phyloP scores from a whole-genome alignment of 2,888 invertebrate genomes.

The Dendrolimus pini region DNA sequence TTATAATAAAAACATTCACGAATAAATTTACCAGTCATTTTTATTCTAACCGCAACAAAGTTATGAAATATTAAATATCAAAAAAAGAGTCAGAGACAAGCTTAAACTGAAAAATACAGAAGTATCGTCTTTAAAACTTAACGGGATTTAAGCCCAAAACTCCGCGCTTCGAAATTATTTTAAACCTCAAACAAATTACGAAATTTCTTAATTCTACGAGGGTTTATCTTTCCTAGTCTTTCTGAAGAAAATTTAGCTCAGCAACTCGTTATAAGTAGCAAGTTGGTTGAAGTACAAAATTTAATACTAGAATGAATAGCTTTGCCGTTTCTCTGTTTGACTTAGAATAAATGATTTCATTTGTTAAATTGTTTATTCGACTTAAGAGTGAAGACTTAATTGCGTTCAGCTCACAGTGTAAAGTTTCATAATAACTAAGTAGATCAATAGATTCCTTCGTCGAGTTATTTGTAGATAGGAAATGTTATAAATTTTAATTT shows the following conservation, averaged over 20 bases:
- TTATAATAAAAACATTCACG: too few species aligned
- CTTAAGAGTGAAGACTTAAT: neutral
- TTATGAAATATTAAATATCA: too few species aligned
- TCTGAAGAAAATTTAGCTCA: conserved; percentile 32
- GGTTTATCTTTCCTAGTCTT: conserved; percentile 40
- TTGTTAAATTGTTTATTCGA: neutral
- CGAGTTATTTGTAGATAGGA: neutral
- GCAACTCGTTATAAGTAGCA: conserved; percentile 38
- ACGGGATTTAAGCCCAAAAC: neutral
- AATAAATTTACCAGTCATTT: too few species aligned
- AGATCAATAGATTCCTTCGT: neutral
- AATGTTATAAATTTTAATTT: too few species aligned
- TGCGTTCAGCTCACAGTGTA: neutral
- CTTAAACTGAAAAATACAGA: neutral
- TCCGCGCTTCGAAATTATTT: conserved; percentile 14
- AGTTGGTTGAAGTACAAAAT: conserved; percentile 35
- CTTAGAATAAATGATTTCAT: conserved; percentile 9
- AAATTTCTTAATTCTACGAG: conserved; percentile 31
- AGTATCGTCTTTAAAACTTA: neutral
- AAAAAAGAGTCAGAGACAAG: neutral
- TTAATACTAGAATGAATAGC: conserved; percentile 30
- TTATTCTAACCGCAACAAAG: too few species aligned
- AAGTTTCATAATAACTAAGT: neutral
- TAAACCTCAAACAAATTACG: conserved; percentile 25
- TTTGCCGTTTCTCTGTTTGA: conserved; percentile 22